These are phyloP conservation scores for Balearica regulorum DNA, from an alignment of 2,797 vertebrate species.

Conservation along the genomic window DNA sequence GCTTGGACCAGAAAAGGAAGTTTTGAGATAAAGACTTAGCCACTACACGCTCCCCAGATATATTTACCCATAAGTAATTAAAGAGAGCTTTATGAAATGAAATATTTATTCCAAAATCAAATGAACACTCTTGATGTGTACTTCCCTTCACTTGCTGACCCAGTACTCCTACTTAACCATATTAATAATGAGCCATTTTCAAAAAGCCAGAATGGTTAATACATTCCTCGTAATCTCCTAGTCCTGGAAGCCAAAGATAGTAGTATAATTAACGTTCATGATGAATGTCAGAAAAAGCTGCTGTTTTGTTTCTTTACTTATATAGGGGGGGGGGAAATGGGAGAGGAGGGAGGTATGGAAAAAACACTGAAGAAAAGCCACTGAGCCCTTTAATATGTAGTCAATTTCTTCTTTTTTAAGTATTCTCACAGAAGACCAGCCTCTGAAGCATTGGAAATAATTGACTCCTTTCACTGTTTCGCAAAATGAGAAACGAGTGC, in stretches of 20 bases:
- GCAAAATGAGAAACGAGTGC: neutral
- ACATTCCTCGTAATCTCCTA: slow-evolving; percentile 76
- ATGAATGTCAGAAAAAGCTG: slow-evolving; percentile 70
- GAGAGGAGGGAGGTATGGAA: neutral
- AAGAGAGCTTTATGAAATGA: neutral
- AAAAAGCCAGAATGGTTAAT: slow-evolving; percentile 72
- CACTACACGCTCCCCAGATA: neutral
- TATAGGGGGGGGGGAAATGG: accelerated
- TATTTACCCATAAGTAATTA: neutral
- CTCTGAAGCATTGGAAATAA: slow-evolving; percentile 40
- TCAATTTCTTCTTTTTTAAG: neutral
- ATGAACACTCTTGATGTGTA: slow-evolving; percentile 49
- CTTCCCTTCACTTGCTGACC: slow-evolving; percentile 60
- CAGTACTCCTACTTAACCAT: slow-evolving; percentile 73
- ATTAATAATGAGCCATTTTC: slow-evolving; percentile 73
- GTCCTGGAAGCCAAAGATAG: slow-evolving; percentile 82
- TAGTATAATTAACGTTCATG: slow-evolving; percentile 77
- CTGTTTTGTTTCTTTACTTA: slow-evolving; percentile 52
- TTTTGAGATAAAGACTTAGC: neutral
- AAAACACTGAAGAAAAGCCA: neutral
- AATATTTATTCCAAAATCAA: slow-evolving; percentile 45
- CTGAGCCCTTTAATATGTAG: slow-evolving; percentile 9
- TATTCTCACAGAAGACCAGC: slow-evolving; percentile 8
- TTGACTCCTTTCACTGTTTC: slow-evolving; percentile 27
- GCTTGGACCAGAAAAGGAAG: neutral